Conservation (phyloP, 2,797 vertebrate genomes). For the Platalea minor region DNA sequence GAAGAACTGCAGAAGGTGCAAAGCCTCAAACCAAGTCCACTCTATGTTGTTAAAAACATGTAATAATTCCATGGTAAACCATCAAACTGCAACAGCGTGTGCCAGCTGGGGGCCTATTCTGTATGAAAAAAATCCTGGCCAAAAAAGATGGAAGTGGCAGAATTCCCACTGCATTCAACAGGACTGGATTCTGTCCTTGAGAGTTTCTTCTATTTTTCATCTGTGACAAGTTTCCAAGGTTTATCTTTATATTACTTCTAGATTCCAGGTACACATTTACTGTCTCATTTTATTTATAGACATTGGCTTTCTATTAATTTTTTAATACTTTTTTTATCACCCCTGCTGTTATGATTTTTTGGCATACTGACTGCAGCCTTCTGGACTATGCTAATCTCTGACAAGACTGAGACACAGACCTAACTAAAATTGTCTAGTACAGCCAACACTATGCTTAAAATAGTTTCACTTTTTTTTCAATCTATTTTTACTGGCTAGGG, state of each 20-base stretch:
- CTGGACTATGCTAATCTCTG: conserved; percentile 78
- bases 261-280: conserved; percentile 62
- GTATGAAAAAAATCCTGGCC: neutral
- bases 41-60: neutral
- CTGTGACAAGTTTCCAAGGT: conserved; percentile 22
- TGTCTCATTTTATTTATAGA: conserved; percentile 69
- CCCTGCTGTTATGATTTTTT: conserved; percentile 71
- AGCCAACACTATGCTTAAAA: conserved; percentile 74
- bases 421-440: conserved; percentile 75
- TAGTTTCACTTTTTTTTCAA: conserved; percentile 70
- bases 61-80: neutral
- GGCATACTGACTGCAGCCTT: conserved; percentile 70
- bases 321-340: conserved; percentile 67
- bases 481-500: conserved; percentile 74
- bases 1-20: neutral
- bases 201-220: conserved; percentile 36
- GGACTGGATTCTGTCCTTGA: neutral
- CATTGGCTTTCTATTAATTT: conserved; percentile 63
- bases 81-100: neutral
- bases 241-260: conserved; percentile 57
- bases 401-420: conserved; percentile 74
- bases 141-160: neutral
- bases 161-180: conserved; percentile 3
- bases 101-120: neutral
- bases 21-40: neutral